Evolutionary conservation across 2,888 invertebrate species (phyloP), one percentile per base, ranked within the genome.

Genomic region (Biston betularia): DNA sequence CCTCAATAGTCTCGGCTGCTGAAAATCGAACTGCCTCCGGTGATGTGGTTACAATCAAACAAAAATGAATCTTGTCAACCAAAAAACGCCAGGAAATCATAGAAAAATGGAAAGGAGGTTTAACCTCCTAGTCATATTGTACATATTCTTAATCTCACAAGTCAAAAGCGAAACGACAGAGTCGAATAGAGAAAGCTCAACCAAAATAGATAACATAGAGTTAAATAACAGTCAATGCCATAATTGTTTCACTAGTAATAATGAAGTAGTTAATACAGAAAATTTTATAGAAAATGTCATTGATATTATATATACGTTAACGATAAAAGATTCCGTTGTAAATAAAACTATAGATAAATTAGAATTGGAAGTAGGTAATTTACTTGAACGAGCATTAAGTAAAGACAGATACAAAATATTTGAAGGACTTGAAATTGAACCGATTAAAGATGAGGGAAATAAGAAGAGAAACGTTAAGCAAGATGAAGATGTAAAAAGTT

Each of bases 341-440:
- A 92, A 91, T 81, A 87, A 82, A 71, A 92, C 91, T 38, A 85
- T 91, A 65, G 77, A 70, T 55, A 81, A 86, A 64, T 74, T 95
- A 77, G 94, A 95, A 77, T 85, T 84, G 68, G 90, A 94, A 81
- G 84, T 96, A 55, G 94, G 95, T 79, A 86, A 90, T 68, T 91
- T 95, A 67, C 82, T 96, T 68, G 95, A 96, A 79, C 86, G 93
- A 73, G 92, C 95, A 40, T 83, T 95, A 15, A 92, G 86, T 72
- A 89, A 93, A 72, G 95, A 95, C 73, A 88, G 84, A 60, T 94
- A 94, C 78, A 94, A 94, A 78, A 87, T 96, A 67, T 89, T 95
- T 42, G 95, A 96, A 55, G 95, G 95, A 49, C 84, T 96, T 57
- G 94, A 94, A 77, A 89, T 95, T 8, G 93, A 94, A 76, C 75